These are phyloP conservation scores for Mya arenaria DNA, from an alignment of 1,140 invertebrate genomes.

Conservation along the genomic window DNA sequence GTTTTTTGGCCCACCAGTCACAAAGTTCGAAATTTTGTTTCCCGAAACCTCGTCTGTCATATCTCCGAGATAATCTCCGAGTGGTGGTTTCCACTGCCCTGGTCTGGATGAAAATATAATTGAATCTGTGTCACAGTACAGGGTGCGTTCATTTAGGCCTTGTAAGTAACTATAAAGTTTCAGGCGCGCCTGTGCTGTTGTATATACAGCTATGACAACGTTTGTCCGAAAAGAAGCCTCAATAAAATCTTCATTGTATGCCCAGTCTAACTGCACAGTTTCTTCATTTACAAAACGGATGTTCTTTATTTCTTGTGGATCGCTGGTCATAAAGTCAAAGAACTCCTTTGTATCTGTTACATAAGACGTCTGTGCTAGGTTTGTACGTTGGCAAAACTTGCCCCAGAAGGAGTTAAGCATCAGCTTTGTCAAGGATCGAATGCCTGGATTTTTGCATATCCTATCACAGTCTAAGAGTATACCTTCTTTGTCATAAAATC, in stretches of 20 bases:
- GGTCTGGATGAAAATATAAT: constrained; percentile 67
- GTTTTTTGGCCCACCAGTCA: constrained; percentile 49
- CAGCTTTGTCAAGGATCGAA: constrained; percentile 59
- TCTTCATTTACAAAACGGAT: constrained; percentile 45
- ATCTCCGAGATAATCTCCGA: constrained; percentile 8
- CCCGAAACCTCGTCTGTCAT: constrained; percentile 22
- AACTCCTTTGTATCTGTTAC: constrained; percentile 49
- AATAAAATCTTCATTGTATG: constrained; percentile 1
- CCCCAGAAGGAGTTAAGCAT: constrained; percentile 51
- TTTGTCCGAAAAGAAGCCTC: constrained; percentile 56
- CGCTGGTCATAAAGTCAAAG: constrained; percentile 65
- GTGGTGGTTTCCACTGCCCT: not conserved
- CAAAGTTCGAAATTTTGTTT: constrained; percentile 36
- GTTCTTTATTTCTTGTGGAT: constrained; percentile 27
- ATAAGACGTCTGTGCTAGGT: not conserved
- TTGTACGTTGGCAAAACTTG: constrained; percentile 2
- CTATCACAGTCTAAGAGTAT: constrained; percentile 72
- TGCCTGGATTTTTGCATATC: constrained; percentile 76
- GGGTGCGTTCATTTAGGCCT: constrained; percentile 65
- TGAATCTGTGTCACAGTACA: constrained; percentile 81
- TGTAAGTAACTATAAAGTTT: constrained; percentile 77
- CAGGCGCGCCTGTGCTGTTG: constrained; percentile 79
- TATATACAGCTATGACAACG: constrained; percentile 75
- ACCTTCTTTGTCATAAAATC: constrained; percentile 64
- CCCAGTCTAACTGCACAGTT: constrained; percentile 25